phyloP scores from a whole-genome alignment of 2,113 vertebrate genomes.

The Hypanus sabinus region DNA sequence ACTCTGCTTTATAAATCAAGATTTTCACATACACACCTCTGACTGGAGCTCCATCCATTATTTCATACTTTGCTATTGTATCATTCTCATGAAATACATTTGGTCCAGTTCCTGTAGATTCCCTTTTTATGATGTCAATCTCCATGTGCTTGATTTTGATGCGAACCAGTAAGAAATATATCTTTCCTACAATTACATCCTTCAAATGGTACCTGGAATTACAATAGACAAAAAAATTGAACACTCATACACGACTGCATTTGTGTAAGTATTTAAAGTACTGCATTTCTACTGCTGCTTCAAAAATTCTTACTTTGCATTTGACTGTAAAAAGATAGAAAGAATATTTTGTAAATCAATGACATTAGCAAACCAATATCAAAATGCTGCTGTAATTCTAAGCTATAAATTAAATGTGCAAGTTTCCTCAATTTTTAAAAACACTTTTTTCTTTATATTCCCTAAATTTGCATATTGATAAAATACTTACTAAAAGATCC shows the following conservation, averaged over 20 bases:
- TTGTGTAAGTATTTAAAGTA: background rate
- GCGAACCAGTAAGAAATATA: constrained; percentile 92
- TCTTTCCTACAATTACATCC: constrained; percentile 96
- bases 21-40: constrained; percentile 61
- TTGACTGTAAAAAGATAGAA: background rate
- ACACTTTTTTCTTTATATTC: background rate
- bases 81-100: constrained; percentile 94
- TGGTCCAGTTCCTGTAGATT: constrained; percentile 88
- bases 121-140: constrained; percentile 93
- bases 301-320: background rate
- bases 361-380: background rate
- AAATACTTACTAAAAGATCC: background rate
- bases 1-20: background rate
- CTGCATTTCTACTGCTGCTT: background rate
- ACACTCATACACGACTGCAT: background rate
- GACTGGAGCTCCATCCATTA: constrained; percentile 95
- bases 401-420: background rate
- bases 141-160: constrained; percentile 99
- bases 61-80: constrained; percentile 95
- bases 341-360: background rate
- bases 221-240: background rate
- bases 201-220: constrained; percentile 84
- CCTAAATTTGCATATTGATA: background rate
- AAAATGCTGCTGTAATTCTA: background rate
- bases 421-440: background rate